Percentiles rank a stretch among this genome's conserved stretches.
Evolutionary conservation across 2,113 vertebrate species (phyloP).

Genomic region (Zonotrichia leucophrys): DNA sequence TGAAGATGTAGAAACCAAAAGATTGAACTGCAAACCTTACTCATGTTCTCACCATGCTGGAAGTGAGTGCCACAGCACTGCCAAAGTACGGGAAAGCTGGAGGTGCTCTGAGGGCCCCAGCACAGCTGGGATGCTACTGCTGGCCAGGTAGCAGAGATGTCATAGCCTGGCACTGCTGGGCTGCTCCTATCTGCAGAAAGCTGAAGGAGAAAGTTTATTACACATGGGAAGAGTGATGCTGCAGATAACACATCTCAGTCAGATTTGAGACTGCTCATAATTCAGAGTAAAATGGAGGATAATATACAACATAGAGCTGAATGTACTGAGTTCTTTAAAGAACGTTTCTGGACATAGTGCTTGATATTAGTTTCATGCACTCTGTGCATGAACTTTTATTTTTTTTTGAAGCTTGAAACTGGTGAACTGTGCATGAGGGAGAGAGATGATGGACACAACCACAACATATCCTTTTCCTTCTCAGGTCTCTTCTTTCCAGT

Average conservation of each 20-base stretch:
- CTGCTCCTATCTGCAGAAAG: neutral
- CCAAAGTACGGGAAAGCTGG: neutral
- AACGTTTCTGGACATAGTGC: neutral
- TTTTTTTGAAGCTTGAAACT: neutral
- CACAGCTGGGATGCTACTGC: rapidly evolving
- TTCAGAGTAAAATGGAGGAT: neutral
- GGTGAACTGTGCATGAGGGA: neutral
- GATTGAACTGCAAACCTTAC: neutral
- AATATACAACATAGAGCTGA: neutral
- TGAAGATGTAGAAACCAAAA: neutral
- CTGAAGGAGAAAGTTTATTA: neutral
- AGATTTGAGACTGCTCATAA: neutral
- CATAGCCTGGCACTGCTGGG: neutral
- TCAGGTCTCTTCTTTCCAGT: neutral
- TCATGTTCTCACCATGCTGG: neutral
- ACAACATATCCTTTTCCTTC: neutral
- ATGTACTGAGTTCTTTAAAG: neutral
- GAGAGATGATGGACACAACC: neutral
- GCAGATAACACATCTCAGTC: neutral
- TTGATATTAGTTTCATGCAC: neutral
- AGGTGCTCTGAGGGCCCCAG: neutral
- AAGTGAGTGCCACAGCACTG: neutral
- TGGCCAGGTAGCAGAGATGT: neutral
- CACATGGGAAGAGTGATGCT: neutral
- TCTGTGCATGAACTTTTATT: neutral